Evolutionary conservation across 2,797 vertebrate genomes (phyloP).

Genomic region (Falco rusticolus): DNA sequence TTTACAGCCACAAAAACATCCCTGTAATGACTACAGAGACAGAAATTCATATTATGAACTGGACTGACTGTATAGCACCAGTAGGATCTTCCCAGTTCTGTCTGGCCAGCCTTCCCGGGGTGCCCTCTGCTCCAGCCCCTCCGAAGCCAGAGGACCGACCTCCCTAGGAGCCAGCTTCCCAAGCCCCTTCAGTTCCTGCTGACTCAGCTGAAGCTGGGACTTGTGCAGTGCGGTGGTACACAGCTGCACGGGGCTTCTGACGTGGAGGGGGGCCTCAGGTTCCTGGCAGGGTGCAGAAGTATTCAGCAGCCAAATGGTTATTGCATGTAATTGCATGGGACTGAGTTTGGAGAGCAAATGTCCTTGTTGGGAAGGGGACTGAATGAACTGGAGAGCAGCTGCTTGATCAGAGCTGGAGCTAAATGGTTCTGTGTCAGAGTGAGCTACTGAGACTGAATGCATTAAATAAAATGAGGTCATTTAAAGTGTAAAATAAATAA

Average conservation of each 20-base stretch:
- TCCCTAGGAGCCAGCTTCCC: background rate
- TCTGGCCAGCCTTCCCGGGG: background rate
- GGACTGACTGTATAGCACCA: background rate
- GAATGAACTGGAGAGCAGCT: background rate
- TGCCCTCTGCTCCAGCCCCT: background rate
- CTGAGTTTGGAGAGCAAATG: background rate
- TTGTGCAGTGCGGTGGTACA: background rate
- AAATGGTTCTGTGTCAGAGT: background rate
- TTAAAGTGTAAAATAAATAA: conserved; percentile 49
- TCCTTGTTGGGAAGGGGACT: background rate
- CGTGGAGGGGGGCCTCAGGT: background rate
- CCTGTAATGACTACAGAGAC: background rate
- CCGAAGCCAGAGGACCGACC: background rate
- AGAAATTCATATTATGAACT: background rate
- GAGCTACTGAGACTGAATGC: background rate
- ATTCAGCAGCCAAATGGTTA: background rate
- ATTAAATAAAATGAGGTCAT: conserved; percentile 37
- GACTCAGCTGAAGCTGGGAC: background rate
- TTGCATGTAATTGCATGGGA: background rate
- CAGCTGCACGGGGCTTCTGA: background rate
- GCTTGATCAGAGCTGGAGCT: background rate
- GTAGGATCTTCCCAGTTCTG: background rate
- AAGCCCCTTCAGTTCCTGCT: background rate
- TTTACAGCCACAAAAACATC: background rate
- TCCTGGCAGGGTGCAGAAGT: background rate